These are phyloP conservation scores for Vidua chalybeata DNA, from an alignment of 2,113 vertebrate genomes.

Conservation along the genomic window DNA sequence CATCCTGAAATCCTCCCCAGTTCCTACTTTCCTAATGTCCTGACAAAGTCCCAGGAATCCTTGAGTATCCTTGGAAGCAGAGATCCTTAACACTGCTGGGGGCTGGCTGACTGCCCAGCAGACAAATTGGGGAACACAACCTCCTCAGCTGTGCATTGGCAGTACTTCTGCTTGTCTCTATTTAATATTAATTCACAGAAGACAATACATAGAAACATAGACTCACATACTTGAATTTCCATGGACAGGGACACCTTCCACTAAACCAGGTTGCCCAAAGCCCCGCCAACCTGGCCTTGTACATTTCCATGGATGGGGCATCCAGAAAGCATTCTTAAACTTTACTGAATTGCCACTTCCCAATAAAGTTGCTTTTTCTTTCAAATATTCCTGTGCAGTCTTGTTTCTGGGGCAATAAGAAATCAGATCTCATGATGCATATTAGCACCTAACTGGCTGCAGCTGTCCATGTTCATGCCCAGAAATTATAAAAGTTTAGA, in stretches of 20 bases:
- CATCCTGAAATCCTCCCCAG: not conserved
- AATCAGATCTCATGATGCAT: not conserved
- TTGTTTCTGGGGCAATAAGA: not conserved
- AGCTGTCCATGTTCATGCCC: accelerated
- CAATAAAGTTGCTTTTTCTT: not conserved
- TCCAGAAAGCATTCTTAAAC: not conserved
- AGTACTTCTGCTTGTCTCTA: not conserved
- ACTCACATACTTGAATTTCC: not conserved
- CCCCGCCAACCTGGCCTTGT: not conserved
- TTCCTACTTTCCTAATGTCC: not conserved
- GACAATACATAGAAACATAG: not conserved
- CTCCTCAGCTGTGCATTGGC: not conserved
- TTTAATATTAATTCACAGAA: not conserved
- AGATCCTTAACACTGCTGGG: not conserved
- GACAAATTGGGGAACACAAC: not conserved
- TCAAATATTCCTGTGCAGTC: not conserved
- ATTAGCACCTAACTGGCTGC: not conserved
- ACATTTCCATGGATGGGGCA: not conserved
- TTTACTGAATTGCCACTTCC: not conserved
- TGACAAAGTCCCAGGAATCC: not conserved
- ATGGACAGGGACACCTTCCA: not conserved
- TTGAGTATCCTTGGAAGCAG: not conserved
- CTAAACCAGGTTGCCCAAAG: not conserved
- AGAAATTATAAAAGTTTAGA: not conserved
- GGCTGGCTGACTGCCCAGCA: not conserved